These are phyloP conservation scores for Drosophila longiperda DNA, from an alignment of 2,888 invertebrate genomes.

Conservation along the genomic window DNA sequence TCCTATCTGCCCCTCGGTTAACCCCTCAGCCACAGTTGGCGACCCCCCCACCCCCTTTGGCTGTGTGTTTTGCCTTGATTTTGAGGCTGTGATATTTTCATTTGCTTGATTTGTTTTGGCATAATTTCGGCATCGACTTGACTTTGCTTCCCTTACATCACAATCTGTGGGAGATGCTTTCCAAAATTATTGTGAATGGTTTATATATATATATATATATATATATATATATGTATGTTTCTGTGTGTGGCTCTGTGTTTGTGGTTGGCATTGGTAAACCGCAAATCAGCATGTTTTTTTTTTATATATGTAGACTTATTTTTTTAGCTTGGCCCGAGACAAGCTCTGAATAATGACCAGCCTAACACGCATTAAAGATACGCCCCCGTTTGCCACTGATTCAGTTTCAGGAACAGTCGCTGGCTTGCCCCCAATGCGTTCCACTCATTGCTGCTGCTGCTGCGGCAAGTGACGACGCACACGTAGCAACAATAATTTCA, in stretches of 20 bases:
- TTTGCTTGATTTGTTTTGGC: slow-evolving; percentile 81
- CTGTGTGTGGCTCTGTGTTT: slow-evolving; percentile 17
- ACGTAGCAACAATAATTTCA: slow-evolving; percentile 82
- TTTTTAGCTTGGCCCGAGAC: slow-evolving; percentile 15
- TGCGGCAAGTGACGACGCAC: slow-evolving; percentile 73
- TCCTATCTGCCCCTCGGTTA: slow-evolving; percentile 29
- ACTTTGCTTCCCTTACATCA: slow-evolving; percentile 35
- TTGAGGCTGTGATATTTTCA: slow-evolving; percentile 77
- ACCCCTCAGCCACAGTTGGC: not conserved
- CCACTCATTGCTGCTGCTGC: slow-evolving; percentile 5
- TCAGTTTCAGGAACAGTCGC: not conserved
- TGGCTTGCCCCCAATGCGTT: not conserved
- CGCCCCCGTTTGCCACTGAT: slow-evolving; percentile 46
- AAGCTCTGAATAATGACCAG: slow-evolving; percentile 63
- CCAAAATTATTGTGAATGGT: slow-evolving; percentile 60
- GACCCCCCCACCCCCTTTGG: slow-evolving; percentile 1
- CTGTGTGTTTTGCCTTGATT: slow-evolving; percentile 65
- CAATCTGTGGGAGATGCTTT: slow-evolving; percentile 28
- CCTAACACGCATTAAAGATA: slow-evolving; percentile 64
- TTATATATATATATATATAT: slow-evolving; percentile 1
- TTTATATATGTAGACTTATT: not conserved
- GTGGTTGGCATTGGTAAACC: slow-evolving; percentile 59
- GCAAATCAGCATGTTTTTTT: slow-evolving; percentile 74
- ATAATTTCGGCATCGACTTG: slow-evolving; percentile 66
- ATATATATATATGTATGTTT: not conserved